phyloP scores from a whole-genome alignment of 2,113 vertebrate species.

The Carettochelys insculpta region DNA sequence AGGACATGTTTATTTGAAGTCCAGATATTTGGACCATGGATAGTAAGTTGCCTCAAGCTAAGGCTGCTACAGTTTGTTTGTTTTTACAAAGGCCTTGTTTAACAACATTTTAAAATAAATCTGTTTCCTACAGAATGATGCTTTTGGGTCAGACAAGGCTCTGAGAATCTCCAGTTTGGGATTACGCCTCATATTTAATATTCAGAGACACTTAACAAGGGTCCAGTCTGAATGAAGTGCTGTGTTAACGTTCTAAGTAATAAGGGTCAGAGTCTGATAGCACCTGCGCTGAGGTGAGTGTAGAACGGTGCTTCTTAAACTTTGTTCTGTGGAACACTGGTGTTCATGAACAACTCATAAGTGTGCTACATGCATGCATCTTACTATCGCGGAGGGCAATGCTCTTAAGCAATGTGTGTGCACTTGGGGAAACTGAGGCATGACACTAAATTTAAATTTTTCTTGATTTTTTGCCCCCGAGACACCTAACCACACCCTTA shows the following conservation, averaged over 20 bases:
- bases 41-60: neutral
- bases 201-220: neutral
- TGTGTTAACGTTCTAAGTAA: neutral
- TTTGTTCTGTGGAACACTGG: too few species aligned
- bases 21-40: neutral
- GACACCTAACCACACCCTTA: too few species aligned
- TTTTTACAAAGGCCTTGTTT: neutral
- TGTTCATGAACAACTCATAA: too few species aligned
- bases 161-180: neutral
- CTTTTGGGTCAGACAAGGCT: neutral
- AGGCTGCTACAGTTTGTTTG: neutral
- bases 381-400: too few species aligned
- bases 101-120: neutral
- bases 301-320: too few species aligned
- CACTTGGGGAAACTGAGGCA: too few species aligned
- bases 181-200: neutral
- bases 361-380: too few species aligned
- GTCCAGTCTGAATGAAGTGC: accelerated
- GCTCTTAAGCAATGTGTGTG: too few species aligned
- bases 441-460: too few species aligned
- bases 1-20: neutral
- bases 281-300: accelerated
- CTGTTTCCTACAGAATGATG: neutral
- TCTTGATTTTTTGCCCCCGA: too few species aligned
- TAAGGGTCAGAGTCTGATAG: neutral